A percentile compares a stretch with the other conserved stretches of the same genome.
phyloP scores from a whole-genome alignment of 2,888 invertebrate genomes.

The Acanthosepion lycidas region DNA sequence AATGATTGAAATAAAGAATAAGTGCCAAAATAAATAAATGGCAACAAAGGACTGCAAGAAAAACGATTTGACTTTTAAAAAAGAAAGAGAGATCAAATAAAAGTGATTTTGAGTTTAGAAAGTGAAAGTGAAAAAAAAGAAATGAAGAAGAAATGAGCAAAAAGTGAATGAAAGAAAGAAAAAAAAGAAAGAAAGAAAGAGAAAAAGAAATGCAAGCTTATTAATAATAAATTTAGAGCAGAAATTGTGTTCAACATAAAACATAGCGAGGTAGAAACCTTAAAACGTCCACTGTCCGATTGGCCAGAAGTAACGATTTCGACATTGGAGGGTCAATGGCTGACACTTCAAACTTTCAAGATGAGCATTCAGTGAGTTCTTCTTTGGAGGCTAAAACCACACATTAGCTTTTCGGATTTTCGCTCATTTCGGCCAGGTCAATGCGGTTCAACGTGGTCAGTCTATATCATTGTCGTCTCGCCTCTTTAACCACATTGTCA shows the following conservation, averaged over 20 bases:
- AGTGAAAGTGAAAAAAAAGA: background rate
- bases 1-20: background rate
- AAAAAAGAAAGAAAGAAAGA: too few species aligned
- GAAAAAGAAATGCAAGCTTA: too few species aligned
- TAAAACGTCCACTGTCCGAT: background rate
- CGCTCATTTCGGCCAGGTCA: background rate
- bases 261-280: background rate
- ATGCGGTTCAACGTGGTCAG: slow-evolving; percentile 5
- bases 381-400: background rate
- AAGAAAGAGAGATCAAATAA: background rate
- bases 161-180: background rate
- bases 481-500: slow-evolving; percentile 33
- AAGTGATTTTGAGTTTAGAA: background rate
- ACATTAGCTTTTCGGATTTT: background rate
- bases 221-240: background rate
- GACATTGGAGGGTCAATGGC: background rate
- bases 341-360: slow-evolving; percentile 1
- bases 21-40: background rate
- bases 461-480: slow-evolving; percentile 11
- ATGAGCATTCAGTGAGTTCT: background rate
- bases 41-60: background rate
- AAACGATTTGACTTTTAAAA: background rate
- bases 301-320: background rate
- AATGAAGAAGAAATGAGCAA: background rate
- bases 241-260: background rate